Base-by-base conservation (phyloP, 2,113 vertebrate genomes). In the Pipa parva region DNA sequence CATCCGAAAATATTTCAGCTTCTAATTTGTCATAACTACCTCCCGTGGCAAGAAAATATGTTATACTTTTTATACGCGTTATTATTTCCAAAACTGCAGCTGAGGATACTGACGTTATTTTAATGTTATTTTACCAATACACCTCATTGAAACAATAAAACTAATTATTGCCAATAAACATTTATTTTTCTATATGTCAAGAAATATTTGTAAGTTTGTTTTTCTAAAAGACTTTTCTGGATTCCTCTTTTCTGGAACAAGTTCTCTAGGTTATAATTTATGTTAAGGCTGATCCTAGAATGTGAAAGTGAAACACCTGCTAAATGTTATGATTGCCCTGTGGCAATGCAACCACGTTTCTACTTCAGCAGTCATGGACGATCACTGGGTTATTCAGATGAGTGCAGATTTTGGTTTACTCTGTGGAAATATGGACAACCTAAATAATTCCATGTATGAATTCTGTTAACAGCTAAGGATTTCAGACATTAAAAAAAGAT, bases 21-120 rank as follows among this genome's bases (percentile, higher is more conserved):
- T 95, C 93, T 97, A 97, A 98, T 99, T 98, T 97, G 94, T 99
- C 97, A 97, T 96, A 95, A 95, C 93, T 92, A 95, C 95, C 95
- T 97, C 97, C 94, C 93, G 93, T 95, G 94, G 95, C 91, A 97
- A 88, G 85, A 87, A 97, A 99, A 97, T 94, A 97, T 98, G 95
- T 92, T 90, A 87, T 88, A 83, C 81, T 92, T 90, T 95, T 91
- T 94, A 84, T 75, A 77, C 79, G 39, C 31, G 36, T 59, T 60
- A 50, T 49, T 69, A 59, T 69, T 60, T 42, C 36, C 22, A 36
- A 68, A 42, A 50, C 59, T 60, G n/a, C 17, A 52, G n/a, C 65
- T 50, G 46, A 48, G 39, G 9, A 33, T 25, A 42, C 29, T 28
- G 46, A 13, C 49, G 39, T 50, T 50, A 36, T 28, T 7, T 24